Conservation (phyloP, 1,140 invertebrate genomes). For the Bombus soroeensis region DNA sequence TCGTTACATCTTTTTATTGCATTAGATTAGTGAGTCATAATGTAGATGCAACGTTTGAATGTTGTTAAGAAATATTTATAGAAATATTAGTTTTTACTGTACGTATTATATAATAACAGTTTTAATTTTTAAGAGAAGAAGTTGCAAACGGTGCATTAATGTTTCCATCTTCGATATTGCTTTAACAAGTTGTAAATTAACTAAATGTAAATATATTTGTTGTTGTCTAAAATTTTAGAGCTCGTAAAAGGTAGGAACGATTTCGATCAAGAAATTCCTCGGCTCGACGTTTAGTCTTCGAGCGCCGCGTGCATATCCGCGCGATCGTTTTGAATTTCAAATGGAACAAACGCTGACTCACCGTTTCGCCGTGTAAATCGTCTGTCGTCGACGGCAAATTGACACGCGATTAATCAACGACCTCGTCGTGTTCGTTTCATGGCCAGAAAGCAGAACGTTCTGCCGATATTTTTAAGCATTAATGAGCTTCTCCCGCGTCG, state of each 20-base stretch:
- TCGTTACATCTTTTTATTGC: background rate
- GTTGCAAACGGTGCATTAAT: too few species aligned
- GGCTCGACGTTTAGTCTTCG: conserved; percentile 9
- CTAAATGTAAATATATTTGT: too few species aligned
- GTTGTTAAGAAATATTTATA: too few species aligned
- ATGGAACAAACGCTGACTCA: conserved; percentile 28
- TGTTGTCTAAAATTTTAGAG: too few species aligned
- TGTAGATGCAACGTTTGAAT: too few species aligned
- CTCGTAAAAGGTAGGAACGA: background rate
- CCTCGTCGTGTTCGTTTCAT: conserved; percentile 2
- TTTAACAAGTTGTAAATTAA: too few species aligned
- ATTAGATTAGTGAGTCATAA: background rate
- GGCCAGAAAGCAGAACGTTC: conserved; percentile 35
- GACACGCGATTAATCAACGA: conserved; percentile 57
- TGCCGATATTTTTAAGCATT: conserved; percentile 44
- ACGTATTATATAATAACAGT: too few species aligned
- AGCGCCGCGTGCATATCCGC: background rate
- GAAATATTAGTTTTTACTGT: too few species aligned
- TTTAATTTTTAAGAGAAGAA: too few species aligned
- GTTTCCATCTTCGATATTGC: too few species aligned
- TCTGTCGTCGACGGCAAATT: conserved; percentile 54
- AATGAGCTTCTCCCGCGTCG: conserved; percentile 40
- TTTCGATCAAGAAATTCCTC: background rate
- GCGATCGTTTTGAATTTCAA: conserved; percentile 47
- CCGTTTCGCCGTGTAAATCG: conserved; percentile 22